Evolutionary conservation across 2,888 invertebrate species (phyloP), one percentile per base, ranked within the genome.

Genomic region (Peribatodes rhomboidaria): DNA sequence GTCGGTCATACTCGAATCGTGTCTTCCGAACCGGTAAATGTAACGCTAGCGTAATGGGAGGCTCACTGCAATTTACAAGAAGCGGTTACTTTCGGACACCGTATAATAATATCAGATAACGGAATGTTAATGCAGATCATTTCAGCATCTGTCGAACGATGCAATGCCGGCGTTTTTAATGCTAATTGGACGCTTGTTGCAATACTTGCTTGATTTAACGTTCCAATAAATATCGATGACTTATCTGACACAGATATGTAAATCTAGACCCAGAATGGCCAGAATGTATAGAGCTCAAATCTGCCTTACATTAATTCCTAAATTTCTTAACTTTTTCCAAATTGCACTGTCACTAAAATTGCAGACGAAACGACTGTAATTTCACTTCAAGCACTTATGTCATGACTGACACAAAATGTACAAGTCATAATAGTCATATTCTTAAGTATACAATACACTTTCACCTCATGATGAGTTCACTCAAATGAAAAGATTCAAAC

Each of bases 1-100:
- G 81, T 86, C 84, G 86, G 85, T 85, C 87, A 71, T 59, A 65
- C 65, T 65, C 50, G 55, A 61, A 68, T 66, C 63, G 64, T 57
- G 61, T 68, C 64, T 65, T 67, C 54, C 41, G 49, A 67, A 73
- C 70, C 71, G 71, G 71, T 73, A 73, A 70, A 71, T 68, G 67
- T 72, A 71, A 67, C 71, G 69, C 69, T 70, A 67, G 54, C 49
- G 61, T 55, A 62, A 65, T 56, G 46, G 49, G 55, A 47, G 53
- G 41, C 71, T 62, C 57, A 68, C 61, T 71, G 69, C 69, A 65
- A 63, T 55, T 71, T 52, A 44, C 39, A 52, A 65, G 65, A 56
- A 65, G 63, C 59, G 35, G 63, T 67, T 60, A 46, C 44, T 65
- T 61, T 69, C 41, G 57, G 56, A 58, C 60, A 66, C 42, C 57